Evolutionary conservation across 2,888 invertebrate genomes (phyloP).

Genomic region (Cryptophagus acutangulus): DNA sequence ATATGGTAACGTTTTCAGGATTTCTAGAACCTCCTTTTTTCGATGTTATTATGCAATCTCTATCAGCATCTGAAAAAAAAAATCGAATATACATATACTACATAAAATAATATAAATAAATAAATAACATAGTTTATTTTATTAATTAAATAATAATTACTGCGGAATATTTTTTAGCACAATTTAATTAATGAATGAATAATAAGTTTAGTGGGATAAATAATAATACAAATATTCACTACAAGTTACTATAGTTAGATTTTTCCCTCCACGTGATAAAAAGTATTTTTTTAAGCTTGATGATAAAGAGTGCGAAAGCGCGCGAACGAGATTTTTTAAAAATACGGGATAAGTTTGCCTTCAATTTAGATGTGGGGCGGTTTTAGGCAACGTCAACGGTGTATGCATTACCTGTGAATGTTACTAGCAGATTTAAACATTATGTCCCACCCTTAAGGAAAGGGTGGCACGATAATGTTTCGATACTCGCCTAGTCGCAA

Average conservation of each 20-base stretch:
- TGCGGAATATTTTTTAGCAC: conserved; percentile 31
- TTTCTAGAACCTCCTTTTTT: too few species aligned
- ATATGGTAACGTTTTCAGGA: too few species aligned
- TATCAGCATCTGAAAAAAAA: too few species aligned
- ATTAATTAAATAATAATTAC: conserved; percentile 18
- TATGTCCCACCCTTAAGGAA: conserved; percentile 8
- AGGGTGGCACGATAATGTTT: conserved; percentile 21
- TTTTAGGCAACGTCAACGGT: conserved; percentile 42
- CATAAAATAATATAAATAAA: too few species aligned
- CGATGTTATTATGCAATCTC: too few species aligned
- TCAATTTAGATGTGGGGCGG: conserved; percentile 30
- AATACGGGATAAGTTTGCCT: conserved; percentile 42
- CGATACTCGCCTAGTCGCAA: conserved; percentile 37
- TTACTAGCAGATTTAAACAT: conserved; percentile 30
- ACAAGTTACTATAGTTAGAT: conserved; percentile 32
- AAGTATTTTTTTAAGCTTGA: conserved; percentile 44
- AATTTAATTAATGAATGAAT: conserved; percentile 30
- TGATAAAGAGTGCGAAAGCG: conserved; percentile 12
- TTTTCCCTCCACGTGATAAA: conserved; percentile 44
- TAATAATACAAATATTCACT: conserved; percentile 21
- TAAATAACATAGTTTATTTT: conserved; percentile 28
- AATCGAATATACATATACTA: too few species aligned
- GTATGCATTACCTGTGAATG: conserved; percentile 43
- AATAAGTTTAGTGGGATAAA: conserved; percentile 20
- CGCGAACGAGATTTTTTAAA: conserved; percentile 30